phyloP scores from a whole-genome alignment of 2,888 invertebrate species.

The Liposcelis brunnea region DNA sequence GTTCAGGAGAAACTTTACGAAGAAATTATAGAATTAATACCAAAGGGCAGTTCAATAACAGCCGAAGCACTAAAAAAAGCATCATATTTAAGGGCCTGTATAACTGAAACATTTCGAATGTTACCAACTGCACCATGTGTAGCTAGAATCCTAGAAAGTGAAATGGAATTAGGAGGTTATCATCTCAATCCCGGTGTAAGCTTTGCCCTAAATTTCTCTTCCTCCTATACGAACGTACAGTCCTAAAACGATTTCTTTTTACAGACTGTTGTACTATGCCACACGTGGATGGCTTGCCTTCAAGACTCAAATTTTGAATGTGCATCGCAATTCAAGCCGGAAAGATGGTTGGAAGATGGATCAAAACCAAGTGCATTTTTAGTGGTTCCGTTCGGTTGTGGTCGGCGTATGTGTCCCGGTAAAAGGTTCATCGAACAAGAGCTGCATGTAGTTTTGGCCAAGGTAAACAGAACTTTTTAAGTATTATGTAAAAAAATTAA shows the following conservation, averaged over 20 bases:
- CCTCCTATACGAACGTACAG: too few species aligned
- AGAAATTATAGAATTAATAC: conserved; percentile 38
- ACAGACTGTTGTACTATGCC: conserved; percentile 60
- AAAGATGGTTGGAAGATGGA: conserved; percentile 50
- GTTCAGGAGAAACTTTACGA: conserved; percentile 47
- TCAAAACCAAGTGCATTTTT: conserved; percentile 35
- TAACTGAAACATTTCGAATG: conserved; percentile 53
- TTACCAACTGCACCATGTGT: conserved; percentile 64
- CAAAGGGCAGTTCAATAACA: conserved; percentile 35
- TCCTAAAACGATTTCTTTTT: too few species aligned
- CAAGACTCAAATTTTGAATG: conserved; percentile 56
- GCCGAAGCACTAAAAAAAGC: conserved; percentile 43
- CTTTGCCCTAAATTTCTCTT: conserved; percentile 14
- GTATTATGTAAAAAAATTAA: too few species aligned
- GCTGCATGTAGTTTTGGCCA: conserved; percentile 52
- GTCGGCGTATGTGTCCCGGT: conserved; percentile 68
- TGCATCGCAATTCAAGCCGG: conserved; percentile 52
- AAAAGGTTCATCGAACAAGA: conserved; percentile 68
- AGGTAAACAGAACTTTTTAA: conserved; percentile 37
- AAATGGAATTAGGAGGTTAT: conserved; percentile 48
- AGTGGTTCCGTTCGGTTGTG: conserved; percentile 64
- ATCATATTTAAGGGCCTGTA: conserved; percentile 61
- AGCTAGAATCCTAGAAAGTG: conserved; percentile 55
- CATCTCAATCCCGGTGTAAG: conserved; percentile 52
- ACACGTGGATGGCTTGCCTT: conserved; percentile 66